These are phyloP conservation scores for Lucinisca nassula DNA, from an alignment of 2,888 invertebrate genomes.

Conservation along the genomic window DNA sequence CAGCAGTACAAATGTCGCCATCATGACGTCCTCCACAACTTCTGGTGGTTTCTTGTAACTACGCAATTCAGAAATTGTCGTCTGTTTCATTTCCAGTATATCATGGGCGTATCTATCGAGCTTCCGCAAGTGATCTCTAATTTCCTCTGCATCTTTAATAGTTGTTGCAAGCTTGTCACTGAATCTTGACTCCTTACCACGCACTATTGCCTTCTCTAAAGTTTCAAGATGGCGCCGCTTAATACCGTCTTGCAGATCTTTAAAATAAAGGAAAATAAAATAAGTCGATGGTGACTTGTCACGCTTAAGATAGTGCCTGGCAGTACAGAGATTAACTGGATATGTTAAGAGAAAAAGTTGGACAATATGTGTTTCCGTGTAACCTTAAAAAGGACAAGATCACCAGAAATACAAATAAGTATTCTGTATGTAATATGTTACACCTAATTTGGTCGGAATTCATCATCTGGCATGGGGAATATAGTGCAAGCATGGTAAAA, in stretches of 20 bases:
- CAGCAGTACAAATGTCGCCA: constrained; percentile 69
- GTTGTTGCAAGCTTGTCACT: constrained; percentile 54
- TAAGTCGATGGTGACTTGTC: too few species aligned
- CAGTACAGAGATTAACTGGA: too few species aligned
- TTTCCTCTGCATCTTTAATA: constrained; percentile 72
- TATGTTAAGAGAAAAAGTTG: too few species aligned
- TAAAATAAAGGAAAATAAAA: not conserved
- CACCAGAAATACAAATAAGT: too few species aligned
- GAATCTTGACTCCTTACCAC: constrained; percentile 61
- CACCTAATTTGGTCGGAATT: too few species aligned
- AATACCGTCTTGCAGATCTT: constrained; percentile 70
- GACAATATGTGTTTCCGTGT: too few species aligned
- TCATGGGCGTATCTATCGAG: constrained; percentile 72
- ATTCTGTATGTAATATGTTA: too few species aligned
- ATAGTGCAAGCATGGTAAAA: too few species aligned
- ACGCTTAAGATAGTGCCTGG: too few species aligned
- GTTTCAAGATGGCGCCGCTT: constrained; percentile 67
- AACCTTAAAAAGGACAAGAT: too few species aligned
- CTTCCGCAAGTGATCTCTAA: constrained; percentile 68
- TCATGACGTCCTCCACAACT: constrained; percentile 71
- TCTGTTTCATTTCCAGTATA: constrained; percentile 73
- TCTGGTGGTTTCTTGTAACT: constrained; percentile 67
- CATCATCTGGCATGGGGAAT: too few species aligned
- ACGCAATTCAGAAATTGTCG: constrained; percentile 74
- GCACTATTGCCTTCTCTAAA: constrained; percentile 65